These are phyloP conservation scores for Sylvietta virens DNA, from an alignment of 2,113 vertebrate species.

Conservation along the genomic window DNA sequence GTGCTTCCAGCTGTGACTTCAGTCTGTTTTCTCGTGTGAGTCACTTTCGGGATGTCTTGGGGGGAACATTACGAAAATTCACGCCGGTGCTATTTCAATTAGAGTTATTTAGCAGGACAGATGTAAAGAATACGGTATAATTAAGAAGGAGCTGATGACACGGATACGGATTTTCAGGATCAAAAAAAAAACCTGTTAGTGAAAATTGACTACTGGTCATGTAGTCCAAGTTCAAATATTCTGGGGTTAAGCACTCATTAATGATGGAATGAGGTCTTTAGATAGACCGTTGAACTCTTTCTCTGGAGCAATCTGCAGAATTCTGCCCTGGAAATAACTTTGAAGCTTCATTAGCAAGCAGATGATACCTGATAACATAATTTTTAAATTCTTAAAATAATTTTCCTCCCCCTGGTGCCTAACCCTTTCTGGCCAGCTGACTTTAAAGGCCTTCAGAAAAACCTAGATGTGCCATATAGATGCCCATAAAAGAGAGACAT, in stretches of 20 bases:
- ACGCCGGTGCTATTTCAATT: slow-evolving; percentile 99
- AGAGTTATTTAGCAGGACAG: slow-evolving; percentile 99
- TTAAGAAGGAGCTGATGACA: slow-evolving; percentile 87
- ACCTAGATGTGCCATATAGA: neutral
- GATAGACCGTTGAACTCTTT: neutral
- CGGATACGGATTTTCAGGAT: slow-evolving; percentile 78
- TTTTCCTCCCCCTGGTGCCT: neutral
- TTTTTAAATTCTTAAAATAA: slow-evolving; percentile 56
- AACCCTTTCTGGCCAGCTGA: slow-evolving; percentile 23
- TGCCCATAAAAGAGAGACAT: neutral
- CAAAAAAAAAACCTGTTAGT: slow-evolving; percentile 57
- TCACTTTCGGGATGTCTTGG: slow-evolving; percentile 95
- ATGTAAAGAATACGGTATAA: slow-evolving; percentile 97
- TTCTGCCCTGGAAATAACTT: slow-evolving; percentile 60
- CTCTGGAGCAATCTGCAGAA: slow-evolving; percentile 56
- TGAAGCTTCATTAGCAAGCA: slow-evolving; percentile 73
- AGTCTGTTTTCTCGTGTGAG: slow-evolving; percentile 93
- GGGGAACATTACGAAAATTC: slow-evolving; percentile 98
- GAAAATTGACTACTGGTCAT: slow-evolving; percentile 65
- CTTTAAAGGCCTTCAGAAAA: slow-evolving; percentile 42
- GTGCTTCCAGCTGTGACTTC: slow-evolving; percentile 97
- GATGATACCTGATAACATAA: slow-evolving; percentile 56
- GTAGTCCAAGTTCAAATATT: slow-evolving; percentile 42
- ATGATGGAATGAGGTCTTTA: slow-evolving; percentile 13
- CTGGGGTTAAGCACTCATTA: slow-evolving; percentile 57